Evolutionary conservation across 2,113 vertebrate genomes (phyloP), one percentile per base, ranked within the genome.

Genomic region (Hypanus sabinus): DNA sequence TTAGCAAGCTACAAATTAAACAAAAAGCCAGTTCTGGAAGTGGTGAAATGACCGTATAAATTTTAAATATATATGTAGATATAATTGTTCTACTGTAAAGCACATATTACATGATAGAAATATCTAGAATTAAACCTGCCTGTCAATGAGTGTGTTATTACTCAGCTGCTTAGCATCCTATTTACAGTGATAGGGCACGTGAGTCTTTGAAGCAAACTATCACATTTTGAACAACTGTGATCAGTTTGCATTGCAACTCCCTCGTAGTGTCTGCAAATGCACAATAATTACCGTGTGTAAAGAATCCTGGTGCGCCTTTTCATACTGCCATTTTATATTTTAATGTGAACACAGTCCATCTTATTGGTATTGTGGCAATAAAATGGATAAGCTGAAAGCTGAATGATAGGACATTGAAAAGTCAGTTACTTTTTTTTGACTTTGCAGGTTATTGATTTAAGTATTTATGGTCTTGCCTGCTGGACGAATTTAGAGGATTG

Each of bases 291-390:
- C 57, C 27, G 22, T 18, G 22, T 90, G 33, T 30, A 90, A 90
- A 62, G 60, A 60, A 33, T 90, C 62, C 30, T 68, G 60, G 57
- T 68, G 4, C 16, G 20, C 9, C 55, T 85, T 85, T 55, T n/a
- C 57, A 33, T n/a, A 16, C 60, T 0, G 18, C 33, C 14, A 18
- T 33, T 33, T 65, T n/a, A 5, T 18, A 14, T 33, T 90, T 65
- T 65, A 68, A 65, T 68, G 57, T 62, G 60, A 90, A 65, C 30
- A 18, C 30, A 62, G 16, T 14, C 30, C 60, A 65, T 65, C 38
- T 90, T 65, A 33, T 33, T 90, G 85, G 60, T 90, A 20, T 65
- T n/a, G 62, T 90, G 85, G 85, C 85, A 90, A 90, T 90, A 90
- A 90, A 90, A 90, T 65, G 5, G 85, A 60, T 90, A n/a, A 33